A percentile compares a stretch with the other conserved stretches of the same genome.
Evolutionary conservation across 2,113 vertebrate species (phyloP).

Genomic region (Pelmatolapia mariae): DNA sequence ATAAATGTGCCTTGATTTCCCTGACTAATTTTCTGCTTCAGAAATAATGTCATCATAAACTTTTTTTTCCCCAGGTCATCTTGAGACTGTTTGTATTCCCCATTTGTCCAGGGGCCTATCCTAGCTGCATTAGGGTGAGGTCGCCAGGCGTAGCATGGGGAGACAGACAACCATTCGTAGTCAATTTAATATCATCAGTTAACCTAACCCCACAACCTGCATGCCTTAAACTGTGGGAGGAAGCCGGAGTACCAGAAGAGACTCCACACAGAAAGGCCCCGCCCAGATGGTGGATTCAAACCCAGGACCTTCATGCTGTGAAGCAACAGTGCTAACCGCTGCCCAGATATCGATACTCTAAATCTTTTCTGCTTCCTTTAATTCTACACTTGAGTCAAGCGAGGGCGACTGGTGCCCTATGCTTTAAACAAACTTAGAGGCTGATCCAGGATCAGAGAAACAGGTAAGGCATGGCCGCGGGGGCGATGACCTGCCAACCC

Average conservation of each 20-base stretch:
- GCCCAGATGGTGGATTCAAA: neutral
- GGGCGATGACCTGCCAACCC: constrained; percentile 44
- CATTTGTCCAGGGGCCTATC: neutral
- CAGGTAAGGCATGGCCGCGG: constrained; percentile 36
- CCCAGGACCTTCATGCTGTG: neutral
- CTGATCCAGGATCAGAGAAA: constrained; percentile 46
- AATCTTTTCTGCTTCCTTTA: neutral
- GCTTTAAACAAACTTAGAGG: neutral
- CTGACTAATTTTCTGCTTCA: neutral
- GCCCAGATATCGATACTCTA: neutral
- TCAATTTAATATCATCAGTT: neutral
- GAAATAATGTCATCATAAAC: neutral
- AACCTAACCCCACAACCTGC: neutral
- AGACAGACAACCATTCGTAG: neutral
- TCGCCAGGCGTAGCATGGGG: neutral
- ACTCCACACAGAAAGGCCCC: neutral
- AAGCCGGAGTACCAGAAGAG: neutral
- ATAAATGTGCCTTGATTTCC: neutral
- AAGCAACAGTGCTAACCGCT: neutral
- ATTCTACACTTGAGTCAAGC: neutral
- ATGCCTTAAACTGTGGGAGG: neutral
- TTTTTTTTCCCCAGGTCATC: neutral
- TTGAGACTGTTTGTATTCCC: neutral
- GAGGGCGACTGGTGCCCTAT: neutral
- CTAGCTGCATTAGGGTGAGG: neutral